Evolutionary conservation across 2,113 vertebrate species (phyloP), one percentile per base, ranked within the genome.

Genomic region (Microtus oregoni): DNA sequence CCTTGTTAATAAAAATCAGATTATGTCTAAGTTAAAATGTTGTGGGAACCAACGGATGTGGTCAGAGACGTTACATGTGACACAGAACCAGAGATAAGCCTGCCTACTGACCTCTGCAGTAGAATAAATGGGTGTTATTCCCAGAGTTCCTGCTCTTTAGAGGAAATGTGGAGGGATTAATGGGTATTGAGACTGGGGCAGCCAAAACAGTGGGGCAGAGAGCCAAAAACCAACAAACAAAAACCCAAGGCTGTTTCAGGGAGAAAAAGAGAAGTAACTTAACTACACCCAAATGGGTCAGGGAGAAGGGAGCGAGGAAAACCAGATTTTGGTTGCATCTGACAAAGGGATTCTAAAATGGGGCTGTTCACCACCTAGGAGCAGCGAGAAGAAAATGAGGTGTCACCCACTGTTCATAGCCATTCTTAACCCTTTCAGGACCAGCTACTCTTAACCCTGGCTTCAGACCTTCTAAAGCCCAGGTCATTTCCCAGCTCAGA

Each of bases 1-100:
- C 19, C 86, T 95, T 72, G 35, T 88, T 97, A 91, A 96, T 41
- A 76, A 89, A 93, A 94, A 94, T 19, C 38, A 94, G 89, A 61
- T 90, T 78, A 83, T 86, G 78, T 38, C 81, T 63, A 81, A 47
- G 32, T 63, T 65, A 50, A 78, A 70, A 28, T 79, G 35, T 32
- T 55, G 17, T 32, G 68, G 87, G 89, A 86, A 94, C 38, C 82
- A 91, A 65, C 67, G 7, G 52, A 85, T 81, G 26, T 32, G 68
- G 76, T 91, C 55, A 92, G 86, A 97, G 67, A 52, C 41, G 17
- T 41, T 68, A 94, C 30, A 35, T 86, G 22, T 58, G 78, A 26
- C 44, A 47, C 17, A 7, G 70, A 81, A 50, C 26, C 67, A 90
- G 83, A 95, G 83, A 72, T 22, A 68, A 94, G 79, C 67, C 11